A percentile compares a stretch with the other conserved stretches of the same genome.
Evolutionary conservation across 1,140 invertebrate species (phyloP).

Genomic region (Bombus consobrinus): DNA sequence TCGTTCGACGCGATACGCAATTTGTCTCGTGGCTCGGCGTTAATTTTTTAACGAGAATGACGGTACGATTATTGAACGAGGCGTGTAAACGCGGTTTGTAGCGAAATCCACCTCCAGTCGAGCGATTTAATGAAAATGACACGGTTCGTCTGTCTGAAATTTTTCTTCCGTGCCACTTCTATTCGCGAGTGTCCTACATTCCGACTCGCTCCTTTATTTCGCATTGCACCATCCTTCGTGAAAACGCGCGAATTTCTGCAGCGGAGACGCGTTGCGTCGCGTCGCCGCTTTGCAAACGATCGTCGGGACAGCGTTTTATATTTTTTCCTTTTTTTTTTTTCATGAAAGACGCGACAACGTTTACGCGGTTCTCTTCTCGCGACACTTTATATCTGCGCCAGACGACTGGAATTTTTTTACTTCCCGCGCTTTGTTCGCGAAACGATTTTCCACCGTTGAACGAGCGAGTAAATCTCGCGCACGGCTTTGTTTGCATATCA

Average conservation of each 20-base stretch:
- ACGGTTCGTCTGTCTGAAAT: constrained; percentile 9
- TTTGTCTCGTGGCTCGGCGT: neutral
- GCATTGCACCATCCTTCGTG: neutral
- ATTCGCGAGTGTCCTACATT: constrained; percentile 27
- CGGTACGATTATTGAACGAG: no score
- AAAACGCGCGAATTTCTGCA: constrained; percentile 18
- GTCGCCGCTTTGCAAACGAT: neutral
- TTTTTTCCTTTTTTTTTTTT: no score
- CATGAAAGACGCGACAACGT: neutral
- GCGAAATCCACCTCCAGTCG: constrained; percentile 12
- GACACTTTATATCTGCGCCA: constrained; percentile 12
- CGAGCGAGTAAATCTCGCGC: constrained; percentile 1
- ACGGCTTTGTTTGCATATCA: constrained; percentile 35
- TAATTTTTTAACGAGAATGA: neutral
- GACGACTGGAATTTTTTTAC: constrained; percentile 33
- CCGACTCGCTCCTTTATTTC: constrained; percentile 8
- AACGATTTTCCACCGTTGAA: constrained; percentile 3
- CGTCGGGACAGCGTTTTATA: neutral
- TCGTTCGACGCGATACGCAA: neutral
- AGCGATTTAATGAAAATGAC: constrained; percentile 51
- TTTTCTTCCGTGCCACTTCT: constrained; percentile 10
- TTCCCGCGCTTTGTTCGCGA: constrained; percentile 20
- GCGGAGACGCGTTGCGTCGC: neutral
- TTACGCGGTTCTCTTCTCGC: neutral
- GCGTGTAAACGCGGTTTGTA: neutral